Evolutionary conservation across 2,113 vertebrate genomes (phyloP).

Genomic region (Pica pica): DNA sequence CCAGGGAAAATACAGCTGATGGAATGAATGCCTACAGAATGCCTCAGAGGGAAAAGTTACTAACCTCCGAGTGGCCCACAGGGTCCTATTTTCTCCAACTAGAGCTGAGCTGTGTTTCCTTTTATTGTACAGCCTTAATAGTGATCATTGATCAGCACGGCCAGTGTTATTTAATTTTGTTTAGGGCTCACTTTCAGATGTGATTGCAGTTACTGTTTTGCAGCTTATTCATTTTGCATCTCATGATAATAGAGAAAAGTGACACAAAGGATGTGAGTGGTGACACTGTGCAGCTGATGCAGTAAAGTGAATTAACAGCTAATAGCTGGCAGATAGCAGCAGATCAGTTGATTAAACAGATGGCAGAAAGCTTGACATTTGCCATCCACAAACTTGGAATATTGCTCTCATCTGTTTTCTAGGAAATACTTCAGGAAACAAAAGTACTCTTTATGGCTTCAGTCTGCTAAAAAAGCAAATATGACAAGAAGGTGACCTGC

Average conservation of each 20-base stretch:
- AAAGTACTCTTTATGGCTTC: not conserved
- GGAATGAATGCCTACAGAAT: not conserved
- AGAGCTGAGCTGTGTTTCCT: not conserved
- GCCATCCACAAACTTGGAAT: not conserved
- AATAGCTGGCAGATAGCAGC: not conserved
- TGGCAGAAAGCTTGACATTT: not conserved
- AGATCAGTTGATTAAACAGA: slow-evolving; percentile 1
- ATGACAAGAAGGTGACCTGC: not conserved
- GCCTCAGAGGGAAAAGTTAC: not conserved
- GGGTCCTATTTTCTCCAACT: slow-evolving; percentile 33
- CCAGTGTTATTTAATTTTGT: slow-evolving; percentile 10
- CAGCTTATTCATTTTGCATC: not conserved
- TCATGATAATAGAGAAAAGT: not conserved
- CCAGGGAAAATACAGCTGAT: not conserved
- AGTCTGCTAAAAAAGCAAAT: not conserved
- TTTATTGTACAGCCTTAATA: slow-evolving; percentile 15
- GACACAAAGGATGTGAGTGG: not conserved
- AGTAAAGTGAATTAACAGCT: slow-evolving; percentile 12
- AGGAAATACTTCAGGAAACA: not conserved
- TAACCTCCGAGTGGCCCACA: not conserved
- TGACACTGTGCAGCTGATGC: not conserved
- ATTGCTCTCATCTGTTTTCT: not conserved
- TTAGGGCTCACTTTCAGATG: not conserved
- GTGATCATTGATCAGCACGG: not conserved
- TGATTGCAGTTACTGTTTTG: not conserved